Percentiles rank a stretch among this genome's conserved stretches.
Conservation (phyloP, 2,888 invertebrate genomes). For the Portevinia maculata region DNA sequence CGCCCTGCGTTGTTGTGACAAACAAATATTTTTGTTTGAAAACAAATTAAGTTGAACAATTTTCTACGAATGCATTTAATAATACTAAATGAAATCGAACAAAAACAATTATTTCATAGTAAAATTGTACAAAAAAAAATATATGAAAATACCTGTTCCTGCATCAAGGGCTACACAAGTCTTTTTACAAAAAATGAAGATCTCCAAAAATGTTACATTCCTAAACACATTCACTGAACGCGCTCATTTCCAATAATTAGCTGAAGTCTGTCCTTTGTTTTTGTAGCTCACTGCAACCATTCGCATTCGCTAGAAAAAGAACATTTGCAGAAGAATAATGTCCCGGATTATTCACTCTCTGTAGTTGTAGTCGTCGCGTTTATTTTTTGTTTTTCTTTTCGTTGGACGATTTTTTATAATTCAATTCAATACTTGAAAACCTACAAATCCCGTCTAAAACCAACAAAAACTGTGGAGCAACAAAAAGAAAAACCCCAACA, state of each 20-base stretch:
- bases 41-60: too few species aligned
- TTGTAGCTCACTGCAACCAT: slow-evolving; percentile 47
- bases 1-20: too few species aligned
- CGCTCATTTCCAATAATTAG: slow-evolving; percentile 13
- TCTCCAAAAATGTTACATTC: too few species aligned
- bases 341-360: slow-evolving; percentile 29
- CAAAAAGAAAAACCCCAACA: slow-evolving; percentile 11
- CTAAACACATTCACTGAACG: slow-evolving; percentile 9
- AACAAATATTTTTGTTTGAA: too few species aligned
- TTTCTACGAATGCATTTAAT: too few species aligned
- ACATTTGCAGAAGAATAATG: slow-evolving; percentile 51
- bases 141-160: too few species aligned
- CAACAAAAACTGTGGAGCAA: background rate
- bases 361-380: slow-evolving; percentile 45
- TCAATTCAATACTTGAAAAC: slow-evolving; percentile 5
- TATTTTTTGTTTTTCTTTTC: slow-evolving; percentile 48
- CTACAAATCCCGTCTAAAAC: background rate
- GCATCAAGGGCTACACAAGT: too few species aligned
- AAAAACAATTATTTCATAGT: too few species aligned
- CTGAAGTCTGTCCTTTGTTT: slow-evolving; percentile 26
- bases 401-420: slow-evolving; percentile 9
- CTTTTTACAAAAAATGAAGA: too few species aligned
- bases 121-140: too few species aligned
- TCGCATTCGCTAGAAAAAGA: slow-evolving; percentile 45
- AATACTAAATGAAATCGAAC: too few species aligned